These are phyloP conservation scores for Chloroclysta siterata DNA, from an alignment of 2,888 invertebrate genomes.

Conservation along the genomic window DNA sequence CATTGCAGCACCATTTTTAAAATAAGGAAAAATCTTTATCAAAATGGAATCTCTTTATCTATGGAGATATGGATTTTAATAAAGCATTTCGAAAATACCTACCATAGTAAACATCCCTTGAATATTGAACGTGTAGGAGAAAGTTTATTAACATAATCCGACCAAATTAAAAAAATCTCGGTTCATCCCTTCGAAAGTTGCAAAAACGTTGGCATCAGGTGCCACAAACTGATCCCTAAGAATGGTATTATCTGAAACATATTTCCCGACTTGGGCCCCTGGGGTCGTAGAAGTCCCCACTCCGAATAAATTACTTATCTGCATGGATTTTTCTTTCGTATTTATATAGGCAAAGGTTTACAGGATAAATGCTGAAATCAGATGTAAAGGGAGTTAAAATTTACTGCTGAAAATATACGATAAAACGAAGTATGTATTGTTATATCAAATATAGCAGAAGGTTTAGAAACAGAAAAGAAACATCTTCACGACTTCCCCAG, in stretches of 20 bases:
- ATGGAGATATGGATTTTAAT: conserved; percentile 23
- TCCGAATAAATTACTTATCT: conserved; percentile 77
- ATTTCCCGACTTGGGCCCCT: conserved; percentile 60
- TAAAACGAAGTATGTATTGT: too few relatives aligned
- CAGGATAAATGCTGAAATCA: conserved; percentile 39
- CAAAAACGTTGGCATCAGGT: conserved; percentile 73
- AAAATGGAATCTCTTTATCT: conserved; percentile 30
- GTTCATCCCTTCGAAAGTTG: conserved; percentile 56
- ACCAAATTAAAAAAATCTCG: conserved; percentile 59
- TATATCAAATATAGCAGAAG: too few relatives aligned
- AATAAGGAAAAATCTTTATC: conserved; percentile 32
- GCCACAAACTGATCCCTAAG: conserved; percentile 73
- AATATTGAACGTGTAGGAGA: conserved; percentile 35
- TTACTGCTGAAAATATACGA: background rate
- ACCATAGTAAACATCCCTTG: conserved; percentile 16
- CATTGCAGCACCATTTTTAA: conserved; percentile 32
- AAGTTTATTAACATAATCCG: conserved; percentile 40
- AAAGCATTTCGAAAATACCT: conserved; percentile 16
- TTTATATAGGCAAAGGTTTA: conserved; percentile 54
- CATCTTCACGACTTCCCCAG: too few relatives aligned
- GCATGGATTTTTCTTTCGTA: conserved; percentile 55
- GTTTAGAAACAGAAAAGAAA: too few relatives aligned
- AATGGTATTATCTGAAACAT: conserved; percentile 77
- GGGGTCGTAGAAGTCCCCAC: conserved; percentile 68
- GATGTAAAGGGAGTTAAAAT: conserved; percentile 15